phyloP scores from a whole-genome alignment of 2,888 invertebrate species.

The Himalopsyche japonica region DNA sequence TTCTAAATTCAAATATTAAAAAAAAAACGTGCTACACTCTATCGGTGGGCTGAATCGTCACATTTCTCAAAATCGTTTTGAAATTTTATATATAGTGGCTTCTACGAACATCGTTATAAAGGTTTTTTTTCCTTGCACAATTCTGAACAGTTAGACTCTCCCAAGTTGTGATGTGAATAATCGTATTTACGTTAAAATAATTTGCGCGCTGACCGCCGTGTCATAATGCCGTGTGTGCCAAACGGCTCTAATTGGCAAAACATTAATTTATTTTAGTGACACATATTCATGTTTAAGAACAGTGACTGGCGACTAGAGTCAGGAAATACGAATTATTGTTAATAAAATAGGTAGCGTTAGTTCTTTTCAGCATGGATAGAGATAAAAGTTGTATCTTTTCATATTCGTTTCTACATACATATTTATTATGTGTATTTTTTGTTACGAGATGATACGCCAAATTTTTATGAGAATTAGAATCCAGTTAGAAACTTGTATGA shows the following conservation, averaged over 20 bases:
- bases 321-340: not conserved
- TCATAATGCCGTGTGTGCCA: not conserved
- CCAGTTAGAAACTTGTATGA: too few relatives aligned
- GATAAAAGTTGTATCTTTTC: not conserved
- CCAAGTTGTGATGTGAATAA: not conserved
- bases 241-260: not conserved
- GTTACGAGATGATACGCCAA: too few relatives aligned
- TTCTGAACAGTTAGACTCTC: not conserved
- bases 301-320: not conserved
- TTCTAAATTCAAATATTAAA: too few relatives aligned
- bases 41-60: too few relatives aligned
- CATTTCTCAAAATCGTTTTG: too few relatives aligned
- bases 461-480: too few relatives aligned
- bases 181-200: not conserved
- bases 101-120: not conserved
- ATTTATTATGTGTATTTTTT: too few relatives aligned
- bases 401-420: too few relatives aligned
- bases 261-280: not conserved
- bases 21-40: too few relatives aligned
- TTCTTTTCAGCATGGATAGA: not conserved
- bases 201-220: not conserved
- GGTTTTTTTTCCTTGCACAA: not conserved
- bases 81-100: not conserved
- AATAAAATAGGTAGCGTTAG: not conserved
- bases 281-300: not conserved